phyloP scores from a whole-genome alignment of 2,888 invertebrate species.

The Phasia obesa region DNA sequence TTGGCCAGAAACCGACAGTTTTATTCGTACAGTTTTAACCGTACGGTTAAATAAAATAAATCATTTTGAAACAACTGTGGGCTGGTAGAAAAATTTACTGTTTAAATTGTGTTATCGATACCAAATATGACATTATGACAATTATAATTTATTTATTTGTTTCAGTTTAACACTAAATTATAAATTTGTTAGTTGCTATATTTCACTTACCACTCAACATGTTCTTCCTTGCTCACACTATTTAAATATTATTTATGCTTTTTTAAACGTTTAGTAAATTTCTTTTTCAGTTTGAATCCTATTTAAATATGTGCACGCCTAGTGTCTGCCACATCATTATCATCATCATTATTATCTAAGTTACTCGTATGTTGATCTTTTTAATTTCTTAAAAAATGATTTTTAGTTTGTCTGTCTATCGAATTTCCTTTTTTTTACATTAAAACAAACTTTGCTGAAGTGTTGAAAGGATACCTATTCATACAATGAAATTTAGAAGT shows the following conservation, averaged over 20 bases:
- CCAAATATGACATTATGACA: too few relatives aligned
- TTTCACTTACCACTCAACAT: slow-evolving; percentile 54
- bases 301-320: neutral
- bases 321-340: neutral
- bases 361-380: slow-evolving; percentile 23
- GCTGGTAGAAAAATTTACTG: too few relatives aligned
- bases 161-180: neutral
- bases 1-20: too few relatives aligned
- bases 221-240: slow-evolving; percentile 11
- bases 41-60: too few relatives aligned
- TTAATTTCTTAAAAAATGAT: slow-evolving; percentile 42
- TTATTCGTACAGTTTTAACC: too few relatives aligned
- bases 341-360: neutral
- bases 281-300: slow-evolving; percentile 2
- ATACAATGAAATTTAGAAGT: neutral
- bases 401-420: slow-evolving; percentile 12
- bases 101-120: too few relatives aligned
- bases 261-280: slow-evolving; percentile 3
- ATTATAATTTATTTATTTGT: too few relatives aligned
- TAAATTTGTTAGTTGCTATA: neutral
- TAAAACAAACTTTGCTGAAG: slow-evolving; percentile 6
- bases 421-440: slow-evolving; percentile 1
- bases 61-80: too few relatives aligned
- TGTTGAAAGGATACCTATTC: slow-evolving; percentile 2
- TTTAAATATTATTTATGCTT: slow-evolving; percentile 5